Percentiles rank a stretch among this genome's conserved stretches.
phyloP scores from a whole-genome alignment of 1,140 invertebrate species.

The Oryctes rhinoceros region DNA sequence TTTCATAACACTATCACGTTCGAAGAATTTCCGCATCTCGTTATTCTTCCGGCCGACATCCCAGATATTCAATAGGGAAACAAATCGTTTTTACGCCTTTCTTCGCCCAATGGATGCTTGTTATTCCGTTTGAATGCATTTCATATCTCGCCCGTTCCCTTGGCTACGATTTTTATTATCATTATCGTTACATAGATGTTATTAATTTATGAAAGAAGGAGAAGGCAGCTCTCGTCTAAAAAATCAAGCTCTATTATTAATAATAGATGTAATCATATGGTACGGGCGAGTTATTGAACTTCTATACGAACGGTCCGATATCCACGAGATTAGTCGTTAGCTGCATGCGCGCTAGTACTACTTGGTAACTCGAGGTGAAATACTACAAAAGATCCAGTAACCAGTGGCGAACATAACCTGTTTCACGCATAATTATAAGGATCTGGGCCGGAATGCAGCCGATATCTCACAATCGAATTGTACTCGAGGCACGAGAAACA shows the following conservation, averaged over 20 bases:
- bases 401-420: conserved; percentile 49
- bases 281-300: conserved; percentile 46
- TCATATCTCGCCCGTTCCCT: conserved; percentile 6
- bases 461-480: conserved; percentile 44
- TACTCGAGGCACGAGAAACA: conserved; percentile 44
- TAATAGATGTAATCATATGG: conserved; percentile 42
- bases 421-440: conserved; percentile 50
- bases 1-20: neutral
- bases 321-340: conserved; percentile 38
- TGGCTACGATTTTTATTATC: conserved; percentile 12
- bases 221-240: conserved; percentile 12
- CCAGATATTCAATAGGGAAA: neutral
- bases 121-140: conserved; percentile 21
- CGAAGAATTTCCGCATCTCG: neutral
- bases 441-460: conserved; percentile 44
- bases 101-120: conserved; percentile 4
- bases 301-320: conserved; percentile 24
- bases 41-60: neutral
- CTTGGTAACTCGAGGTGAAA: conserved; percentile 47
- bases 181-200: conserved; percentile 34
- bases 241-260: conserved; percentile 39
- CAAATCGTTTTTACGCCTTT: conserved; percentile 35
- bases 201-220: conserved; percentile 38
- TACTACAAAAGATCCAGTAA: conserved; percentile 46
- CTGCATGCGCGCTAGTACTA: neutral